phyloP scores from a whole-genome alignment of 2,113 vertebrate species.

The Oryzias woworae region DNA sequence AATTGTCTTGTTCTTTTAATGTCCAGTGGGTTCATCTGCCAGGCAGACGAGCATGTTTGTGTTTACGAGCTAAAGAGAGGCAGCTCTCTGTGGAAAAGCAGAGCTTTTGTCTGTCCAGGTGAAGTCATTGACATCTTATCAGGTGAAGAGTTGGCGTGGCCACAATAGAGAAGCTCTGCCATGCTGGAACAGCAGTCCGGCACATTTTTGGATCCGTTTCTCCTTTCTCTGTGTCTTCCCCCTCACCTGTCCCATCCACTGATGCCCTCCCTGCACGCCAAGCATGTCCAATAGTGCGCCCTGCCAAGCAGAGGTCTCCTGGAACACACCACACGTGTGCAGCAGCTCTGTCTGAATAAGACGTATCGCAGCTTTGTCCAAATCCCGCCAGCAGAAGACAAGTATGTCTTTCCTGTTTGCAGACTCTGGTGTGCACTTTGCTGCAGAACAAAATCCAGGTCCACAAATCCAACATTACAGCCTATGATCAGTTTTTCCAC shows the following conservation, averaged over 20 bases:
- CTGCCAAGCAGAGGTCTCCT: slow-evolving; percentile 64
- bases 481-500: slow-evolving; percentile 22
- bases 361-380: slow-evolving; percentile 37
- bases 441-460: slow-evolving; percentile 11
- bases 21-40: too few relatives aligned
- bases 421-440: neutral
- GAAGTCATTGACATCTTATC: slow-evolving; percentile 47
- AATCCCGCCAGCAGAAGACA: slow-evolving; percentile 20
- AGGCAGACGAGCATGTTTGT: neutral
- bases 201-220: slow-evolving; percentile 66
- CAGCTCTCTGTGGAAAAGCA: neutral
- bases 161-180: slow-evolving; percentile 51
- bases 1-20: too few relatives aligned
- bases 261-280: slow-evolving; percentile 6
- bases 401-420: slow-evolving; percentile 10
- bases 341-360: slow-evolving; percentile 46
- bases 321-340: slow-evolving; percentile 24
- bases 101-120: slow-evolving; percentile 26
- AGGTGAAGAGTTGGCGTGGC: slow-evolving; percentile 44
- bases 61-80: neutral
- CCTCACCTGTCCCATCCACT: slow-evolving; percentile 43
- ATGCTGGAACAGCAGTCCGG: slow-evolving; percentile 47
- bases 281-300: slow-evolving; percentile 51
- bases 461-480: slow-evolving; percentile 22
- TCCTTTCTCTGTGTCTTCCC: slow-evolving; percentile 8